Conservation (phyloP, 1,140 invertebrate species). For the Tribolium madens region DNA sequence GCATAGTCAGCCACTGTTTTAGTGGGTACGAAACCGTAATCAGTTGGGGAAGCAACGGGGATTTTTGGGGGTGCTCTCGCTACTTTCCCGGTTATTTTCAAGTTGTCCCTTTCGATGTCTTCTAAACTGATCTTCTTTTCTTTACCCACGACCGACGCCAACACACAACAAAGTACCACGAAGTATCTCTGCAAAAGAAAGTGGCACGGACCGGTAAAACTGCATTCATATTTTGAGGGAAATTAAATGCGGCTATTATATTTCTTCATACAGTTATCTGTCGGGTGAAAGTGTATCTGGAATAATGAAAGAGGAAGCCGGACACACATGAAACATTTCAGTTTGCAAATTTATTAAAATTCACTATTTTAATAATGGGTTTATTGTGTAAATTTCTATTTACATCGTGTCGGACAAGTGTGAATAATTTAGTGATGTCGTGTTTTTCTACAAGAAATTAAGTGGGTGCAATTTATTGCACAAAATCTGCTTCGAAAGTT, state of each 20-base stretch:
- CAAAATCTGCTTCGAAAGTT: not conserved
- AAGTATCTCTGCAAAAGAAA: slow-evolving; percentile 30
- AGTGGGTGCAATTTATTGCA: not conserved
- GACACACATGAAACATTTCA: slow-evolving; percentile 1
- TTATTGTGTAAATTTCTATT: slow-evolving; percentile 17
- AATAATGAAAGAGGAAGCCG: slow-evolving; percentile 4
- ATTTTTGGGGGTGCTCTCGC: not conserved
- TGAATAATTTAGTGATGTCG: not conserved
- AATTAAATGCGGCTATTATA: slow-evolving; percentile 8
- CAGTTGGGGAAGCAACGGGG: slow-evolving; percentile 49
- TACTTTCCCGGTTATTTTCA: slow-evolving; percentile 34
- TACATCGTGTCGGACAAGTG: not conserved
- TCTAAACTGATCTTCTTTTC: slow-evolving; percentile 57
- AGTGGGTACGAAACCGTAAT: slow-evolving; percentile 56
- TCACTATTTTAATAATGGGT: not conserved
- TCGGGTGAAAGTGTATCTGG: slow-evolving; percentile 14
- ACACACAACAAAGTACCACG: slow-evolving; percentile 23
- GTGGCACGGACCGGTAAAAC: not conserved
- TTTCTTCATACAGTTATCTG: slow-evolving; percentile 7
- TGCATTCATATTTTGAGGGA: slow-evolving; percentile 5
- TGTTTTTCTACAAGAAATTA: not conserved
- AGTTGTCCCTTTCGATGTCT: slow-evolving; percentile 58
- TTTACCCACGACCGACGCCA: slow-evolving; percentile 14
- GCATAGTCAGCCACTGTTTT: slow-evolving; percentile 55
- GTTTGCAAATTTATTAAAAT: slow-evolving; percentile 30